Base-by-base conservation (phyloP, 2,113 vertebrate species). In the Apistogramma diplotaenia region DNA sequence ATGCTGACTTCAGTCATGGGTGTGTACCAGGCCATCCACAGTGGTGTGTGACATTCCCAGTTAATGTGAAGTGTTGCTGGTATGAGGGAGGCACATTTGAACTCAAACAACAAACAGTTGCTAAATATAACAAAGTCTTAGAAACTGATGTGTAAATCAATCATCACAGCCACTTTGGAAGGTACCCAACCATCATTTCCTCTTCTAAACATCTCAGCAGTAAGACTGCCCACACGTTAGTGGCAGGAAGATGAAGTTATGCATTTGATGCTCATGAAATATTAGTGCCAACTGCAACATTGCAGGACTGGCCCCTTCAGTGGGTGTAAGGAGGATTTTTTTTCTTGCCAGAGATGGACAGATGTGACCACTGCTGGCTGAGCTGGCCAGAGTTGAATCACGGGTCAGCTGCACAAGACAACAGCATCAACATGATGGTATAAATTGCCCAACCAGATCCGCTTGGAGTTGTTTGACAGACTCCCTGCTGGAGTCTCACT, bases 401-500 rank as follows among this genome's bases (percentile, higher is more conserved):
- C 23, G 74, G 88, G 82, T 88, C 81, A 86, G 76, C 70, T 58
- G 16, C 37, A 61, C 23, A 40, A 74, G 35, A 35, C 71, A 77
- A 78, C 21, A 21, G 51, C 31, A 79, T 60, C 23, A 7, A 78
- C 75, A 83, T 76, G 31, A 60, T 31, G 25, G 23, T 54, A 23
- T 31, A 43, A 83, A 78, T 61, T 29, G 59, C 8, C 67, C 0
- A 4, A 81, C 67, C 65, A 15, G 71, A 85, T 80, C 75, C 54
- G 76, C 57, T 58, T 81, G 73, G 85, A 85, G 74, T 60, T 62
- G 81, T 76, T 73, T 81, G 59, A 70, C 83, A 79, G 65, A 73
- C 43, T 21, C 79, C 91, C 88, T 71, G 84, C 87, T 84, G 87
- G 58, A 81, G 9, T 83, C 82, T 74, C 51, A 79, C 76, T 43